Base-by-base conservation (phyloP, 1,140 invertebrate genomes). In the Cotesia vestalis region DNA sequence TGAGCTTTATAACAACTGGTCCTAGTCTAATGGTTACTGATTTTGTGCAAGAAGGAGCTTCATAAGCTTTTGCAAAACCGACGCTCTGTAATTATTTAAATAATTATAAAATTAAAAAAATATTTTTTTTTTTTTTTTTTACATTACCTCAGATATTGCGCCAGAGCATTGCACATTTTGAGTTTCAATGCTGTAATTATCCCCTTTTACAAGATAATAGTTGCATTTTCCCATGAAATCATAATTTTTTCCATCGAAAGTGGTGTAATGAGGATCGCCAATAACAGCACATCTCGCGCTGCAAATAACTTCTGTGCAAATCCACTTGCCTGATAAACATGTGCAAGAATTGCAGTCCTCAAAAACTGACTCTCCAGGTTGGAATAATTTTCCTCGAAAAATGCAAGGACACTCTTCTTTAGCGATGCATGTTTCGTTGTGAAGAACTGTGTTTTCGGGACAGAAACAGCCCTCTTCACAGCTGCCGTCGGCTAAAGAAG, bases 401-500 rank as follows among this genome's bases (percentile, higher is more conserved):
- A 88, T 88, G 77, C 95, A 97, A 0, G 95, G 94, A 79, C 95
- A 97, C 38, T 93, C 84, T 11, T 90, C 87, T 6, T 86, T 88
- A 0, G 87, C 85, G 8, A 96, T 90, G 79, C 95, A 97, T 12
- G 88, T 87, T 14, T 91, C 91, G 14, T 90, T 89, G 67, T 95
- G 91, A 6, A 94, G 84, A 1, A 94, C 89, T 0, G 90, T 91
- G 0, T 92, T 93, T 12, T 88, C 81, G 0, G 94, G 94, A 85
- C 95, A 97, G 84, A 93, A 95, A 80, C 95, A 97, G 4, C 95
- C 95, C 80, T 96, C 94, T 38, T 93, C 91, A 78, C 95, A 96
- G 11, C 85, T 83, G n/a, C 83, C 76, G 53, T 85, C 83, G 12
- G 80, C 77, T 73, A 5, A 12, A 40, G 38, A 40, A n/a, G 81